These are phyloP conservation scores for Rambutsinella grinnellia DNA, from an alignment of 2,888 invertebrate species.

Conservation along the genomic window DNA sequence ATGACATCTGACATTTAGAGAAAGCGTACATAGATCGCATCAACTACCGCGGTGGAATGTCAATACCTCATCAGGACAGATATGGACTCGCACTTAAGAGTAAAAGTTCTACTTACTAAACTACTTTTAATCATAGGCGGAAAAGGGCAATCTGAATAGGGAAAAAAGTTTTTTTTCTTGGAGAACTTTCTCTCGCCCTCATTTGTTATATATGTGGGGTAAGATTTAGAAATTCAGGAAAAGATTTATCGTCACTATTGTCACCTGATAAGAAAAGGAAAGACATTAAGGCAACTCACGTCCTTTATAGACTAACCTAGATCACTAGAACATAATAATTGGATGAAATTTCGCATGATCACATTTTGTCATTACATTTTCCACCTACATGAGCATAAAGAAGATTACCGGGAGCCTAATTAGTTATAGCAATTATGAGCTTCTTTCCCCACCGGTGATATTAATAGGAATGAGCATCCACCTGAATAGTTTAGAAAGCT, in stretches of 20 bases:
- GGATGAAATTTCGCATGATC: background rate
- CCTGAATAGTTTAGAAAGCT: background rate
- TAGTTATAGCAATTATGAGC: background rate
- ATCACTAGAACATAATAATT: background rate
- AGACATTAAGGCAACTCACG: background rate
- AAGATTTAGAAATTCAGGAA: background rate
- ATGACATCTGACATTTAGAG: background rate
- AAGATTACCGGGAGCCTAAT: background rate
- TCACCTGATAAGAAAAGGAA: background rate
- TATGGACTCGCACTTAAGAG: background rate
- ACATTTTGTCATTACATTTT: background rate
- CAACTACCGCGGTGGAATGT: background rate
- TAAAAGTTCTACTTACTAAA: too few relatives aligned
- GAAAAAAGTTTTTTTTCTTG: background rate
- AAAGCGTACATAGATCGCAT: background rate
- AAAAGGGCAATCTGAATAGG: too few relatives aligned
- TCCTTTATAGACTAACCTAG: too few relatives aligned
- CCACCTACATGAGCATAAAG: background rate
- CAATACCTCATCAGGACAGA: background rate
- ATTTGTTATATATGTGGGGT: background rate
- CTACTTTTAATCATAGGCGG: background rate
- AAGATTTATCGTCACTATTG: background rate
- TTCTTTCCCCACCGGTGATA: too few relatives aligned
- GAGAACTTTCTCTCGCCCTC: background rate
- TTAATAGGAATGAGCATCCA: background rate